These are phyloP conservation scores for Dendroctonus ponderosae DNA, from an alignment of 1,140 invertebrate genomes.

Conservation along the genomic window DNA sequence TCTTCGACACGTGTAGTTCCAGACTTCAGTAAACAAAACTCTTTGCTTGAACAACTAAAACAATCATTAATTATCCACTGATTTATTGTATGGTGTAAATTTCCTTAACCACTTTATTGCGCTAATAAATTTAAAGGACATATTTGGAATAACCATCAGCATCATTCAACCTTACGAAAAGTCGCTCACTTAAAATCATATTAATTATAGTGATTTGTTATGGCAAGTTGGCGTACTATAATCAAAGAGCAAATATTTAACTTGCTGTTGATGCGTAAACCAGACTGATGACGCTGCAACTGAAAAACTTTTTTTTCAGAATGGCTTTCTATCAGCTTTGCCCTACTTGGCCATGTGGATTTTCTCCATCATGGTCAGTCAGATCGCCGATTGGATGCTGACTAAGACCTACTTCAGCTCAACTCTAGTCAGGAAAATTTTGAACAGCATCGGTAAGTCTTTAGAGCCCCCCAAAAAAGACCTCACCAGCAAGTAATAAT, in stretches of 20 bases:
- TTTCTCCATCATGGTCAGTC: slow-evolving; percentile 76
- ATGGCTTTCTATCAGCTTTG: slow-evolving; percentile 76
- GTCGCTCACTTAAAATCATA: too few relatives aligned
- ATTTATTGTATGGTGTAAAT: background rate
- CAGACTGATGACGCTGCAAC: too few relatives aligned
- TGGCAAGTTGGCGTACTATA: background rate
- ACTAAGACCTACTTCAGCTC: slow-evolving; percentile 66
- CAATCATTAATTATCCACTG: background rate
- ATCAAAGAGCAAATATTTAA: background rate
- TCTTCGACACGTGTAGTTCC: too few relatives aligned
- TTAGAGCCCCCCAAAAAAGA: background rate
- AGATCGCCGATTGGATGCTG: slow-evolving; percentile 80
- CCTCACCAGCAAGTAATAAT: background rate
- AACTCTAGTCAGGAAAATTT: slow-evolving; percentile 73
- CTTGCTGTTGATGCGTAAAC: background rate
- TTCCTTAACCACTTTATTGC: too few relatives aligned
- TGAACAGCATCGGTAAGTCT: slow-evolving; percentile 70
- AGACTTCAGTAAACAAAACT: too few relatives aligned
- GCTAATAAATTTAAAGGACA: too few relatives aligned
- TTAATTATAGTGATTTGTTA: too few relatives aligned
- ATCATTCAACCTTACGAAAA: too few relatives aligned
- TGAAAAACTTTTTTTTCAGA: slow-evolving; percentile 54
- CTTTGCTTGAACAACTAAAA: background rate
- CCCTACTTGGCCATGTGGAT: slow-evolving; percentile 87
- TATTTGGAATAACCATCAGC: too few relatives aligned